These are phyloP conservation scores for Rousettus leschenaultii DNA, from an alignment of 2,113 vertebrate species.

Conservation along the genomic window DNA sequence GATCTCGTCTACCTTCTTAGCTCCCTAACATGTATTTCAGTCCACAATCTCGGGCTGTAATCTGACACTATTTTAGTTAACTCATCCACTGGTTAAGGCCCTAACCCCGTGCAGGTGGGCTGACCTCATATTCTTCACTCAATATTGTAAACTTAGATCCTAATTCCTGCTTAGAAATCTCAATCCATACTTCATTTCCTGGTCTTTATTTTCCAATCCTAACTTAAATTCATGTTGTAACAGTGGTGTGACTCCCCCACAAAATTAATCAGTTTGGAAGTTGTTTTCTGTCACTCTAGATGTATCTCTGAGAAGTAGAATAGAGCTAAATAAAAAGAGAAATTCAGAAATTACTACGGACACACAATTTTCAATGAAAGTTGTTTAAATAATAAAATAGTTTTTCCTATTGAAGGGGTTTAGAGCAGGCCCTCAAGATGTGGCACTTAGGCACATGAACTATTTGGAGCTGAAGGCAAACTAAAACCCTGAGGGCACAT, in stretches of 20 bases:
- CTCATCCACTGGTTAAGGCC: neutral
- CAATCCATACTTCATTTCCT: neutral
- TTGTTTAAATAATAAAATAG: conserved; percentile 5
- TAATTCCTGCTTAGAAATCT: neutral
- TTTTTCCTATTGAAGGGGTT: neutral
- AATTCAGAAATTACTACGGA: neutral
- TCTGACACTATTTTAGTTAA: neutral
- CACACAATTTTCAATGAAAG: neutral
- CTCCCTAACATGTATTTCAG: neutral
- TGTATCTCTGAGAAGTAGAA: neutral
- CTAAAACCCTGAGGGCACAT: neutral
- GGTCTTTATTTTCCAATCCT: neutral
- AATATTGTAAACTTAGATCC: neutral
- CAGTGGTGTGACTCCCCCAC: neutral
- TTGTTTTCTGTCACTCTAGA: neutral
- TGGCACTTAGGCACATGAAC: neutral
- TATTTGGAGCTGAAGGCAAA: neutral
- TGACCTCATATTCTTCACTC: neutral
- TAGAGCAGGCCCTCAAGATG: neutral
- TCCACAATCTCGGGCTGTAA: neutral
- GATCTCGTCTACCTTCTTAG: neutral
- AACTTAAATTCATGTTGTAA: neutral
- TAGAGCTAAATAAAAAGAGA: neutral
- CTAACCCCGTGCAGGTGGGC: neutral
- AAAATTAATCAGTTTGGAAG: neutral